Conservation (phyloP, 2,888 invertebrate genomes). For the Drosophila kuntzei region DNA sequence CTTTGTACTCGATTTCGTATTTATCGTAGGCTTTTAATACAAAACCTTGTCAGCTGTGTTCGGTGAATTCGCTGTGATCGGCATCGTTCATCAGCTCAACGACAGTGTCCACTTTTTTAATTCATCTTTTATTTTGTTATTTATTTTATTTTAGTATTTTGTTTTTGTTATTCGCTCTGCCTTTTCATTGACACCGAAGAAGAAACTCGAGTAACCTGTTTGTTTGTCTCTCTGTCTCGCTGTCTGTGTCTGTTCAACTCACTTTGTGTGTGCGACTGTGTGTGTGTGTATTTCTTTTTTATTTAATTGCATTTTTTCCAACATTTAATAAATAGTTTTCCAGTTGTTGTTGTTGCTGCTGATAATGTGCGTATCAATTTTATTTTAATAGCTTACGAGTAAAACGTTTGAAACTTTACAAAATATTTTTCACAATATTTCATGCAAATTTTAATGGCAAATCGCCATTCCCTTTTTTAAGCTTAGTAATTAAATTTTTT, state of each 20-base stretch:
- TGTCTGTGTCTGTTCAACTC: constrained; percentile 25
- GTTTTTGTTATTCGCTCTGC: constrained; percentile 32
- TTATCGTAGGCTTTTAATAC: neutral
- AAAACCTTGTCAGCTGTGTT: constrained; percentile 51
- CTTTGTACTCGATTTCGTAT: constrained; percentile 15
- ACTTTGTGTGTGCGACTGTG: constrained; percentile 5
- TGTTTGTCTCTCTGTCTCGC: constrained; percentile 53
- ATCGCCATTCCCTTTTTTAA: constrained; percentile 8
- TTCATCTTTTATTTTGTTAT: constrained; percentile 51
- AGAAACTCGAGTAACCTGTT: constrained; percentile 80
- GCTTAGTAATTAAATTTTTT: neutral
- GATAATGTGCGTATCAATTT: constrained; percentile 40
- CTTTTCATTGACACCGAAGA: constrained; percentile 79
- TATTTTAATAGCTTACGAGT: constrained; percentile 3
- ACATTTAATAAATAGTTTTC: constrained; percentile 52
- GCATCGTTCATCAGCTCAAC: constrained; percentile 46
- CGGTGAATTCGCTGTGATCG: constrained; percentile 6
- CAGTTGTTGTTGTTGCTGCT: constrained; percentile 21
- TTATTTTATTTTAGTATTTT: constrained; percentile 37
- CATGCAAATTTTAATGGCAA: constrained; percentile 27
- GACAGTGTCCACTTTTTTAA: constrained; percentile 46
- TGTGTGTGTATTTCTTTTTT: constrained; percentile 9
- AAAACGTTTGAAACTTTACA: constrained; percentile 13
- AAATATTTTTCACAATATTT: neutral
- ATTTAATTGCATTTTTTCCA: constrained; percentile 53